Percentiles rank a stretch among this genome's conserved stretches.
Evolutionary conservation across 2,797 vertebrate species (phyloP).

Genomic region (Sebastes minor): DNA sequence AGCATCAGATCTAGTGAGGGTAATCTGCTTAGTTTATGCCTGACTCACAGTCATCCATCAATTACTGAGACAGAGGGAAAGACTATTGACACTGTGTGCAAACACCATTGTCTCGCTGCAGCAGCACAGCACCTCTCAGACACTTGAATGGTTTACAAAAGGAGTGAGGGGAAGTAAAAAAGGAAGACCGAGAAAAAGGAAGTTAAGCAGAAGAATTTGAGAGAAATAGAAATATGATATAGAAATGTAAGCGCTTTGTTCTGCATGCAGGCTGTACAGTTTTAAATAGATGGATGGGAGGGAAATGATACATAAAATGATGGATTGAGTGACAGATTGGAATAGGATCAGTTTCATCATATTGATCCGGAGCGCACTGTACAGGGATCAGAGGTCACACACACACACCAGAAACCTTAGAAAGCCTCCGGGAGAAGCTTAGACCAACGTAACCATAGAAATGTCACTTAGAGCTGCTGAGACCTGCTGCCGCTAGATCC

Average conservation of each 20-base stretch:
- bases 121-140: conserved; percentile 20
- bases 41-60: conserved; percentile 78
- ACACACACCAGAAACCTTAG: conserved; percentile 61
- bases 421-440: conserved; percentile 65
- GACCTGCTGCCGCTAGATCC: conserved; percentile 58
- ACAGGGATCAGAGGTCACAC: conserved; percentile 66
- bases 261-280: conserved; percentile 2
- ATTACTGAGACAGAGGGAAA: conserved; percentile 68
- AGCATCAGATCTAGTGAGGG: conserved; percentile 59
- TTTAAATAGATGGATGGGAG: conserved; percentile 59
- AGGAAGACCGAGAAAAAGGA: neutral
- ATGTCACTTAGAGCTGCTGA: conserved; percentile 65
- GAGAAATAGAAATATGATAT: neutral
- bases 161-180: neutral
- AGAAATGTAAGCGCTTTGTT: conserved; percentile 1
- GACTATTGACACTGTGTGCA: conserved; percentile 73
- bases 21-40: conserved; percentile 78
- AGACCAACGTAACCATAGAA: conserved; percentile 59
- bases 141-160: conserved; percentile 15
- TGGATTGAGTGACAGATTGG: conserved; percentile 61
- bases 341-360: conserved; percentile 56
- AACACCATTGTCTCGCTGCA: conserved; percentile 62
- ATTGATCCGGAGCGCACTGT: conserved; percentile 64
- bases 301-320: conserved; percentile 54
- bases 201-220: neutral